Percentiles rank a stretch among this genome's conserved stretches.
Conservation (phyloP, 1,140 invertebrate genomes). For the Papilio helenus region DNA sequence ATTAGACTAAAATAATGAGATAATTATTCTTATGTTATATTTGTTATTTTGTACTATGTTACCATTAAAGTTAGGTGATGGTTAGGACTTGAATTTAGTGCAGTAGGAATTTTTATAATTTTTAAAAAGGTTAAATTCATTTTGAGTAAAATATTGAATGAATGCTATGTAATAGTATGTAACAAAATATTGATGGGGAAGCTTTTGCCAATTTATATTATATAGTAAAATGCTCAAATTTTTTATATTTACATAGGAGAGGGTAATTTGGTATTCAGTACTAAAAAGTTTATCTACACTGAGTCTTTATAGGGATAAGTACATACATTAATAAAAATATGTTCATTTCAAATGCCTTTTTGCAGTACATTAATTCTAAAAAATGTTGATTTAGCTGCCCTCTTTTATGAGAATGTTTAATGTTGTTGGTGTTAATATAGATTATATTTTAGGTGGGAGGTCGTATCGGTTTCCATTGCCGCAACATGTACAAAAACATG, state of each 20-base stretch:
- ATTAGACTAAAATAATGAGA: not conserved
- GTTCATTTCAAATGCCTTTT: too few relatives aligned
- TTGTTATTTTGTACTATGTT: constrained; percentile 43
- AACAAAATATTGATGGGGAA: not conserved
- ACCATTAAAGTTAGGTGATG: constrained; percentile 53
- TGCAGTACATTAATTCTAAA: too few relatives aligned
- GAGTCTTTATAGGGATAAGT: not conserved
- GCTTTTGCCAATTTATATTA: constrained; percentile 35
- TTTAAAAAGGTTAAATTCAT: not conserved
- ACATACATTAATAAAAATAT: not conserved
- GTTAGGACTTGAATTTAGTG: constrained; percentile 44
- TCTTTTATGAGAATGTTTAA: not conserved
- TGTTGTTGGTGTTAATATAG: constrained; percentile 34
- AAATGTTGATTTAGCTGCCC: not conserved
- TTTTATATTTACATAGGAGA: constrained; percentile 40
- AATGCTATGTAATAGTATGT: not conserved
- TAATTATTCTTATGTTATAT: constrained; percentile 12
- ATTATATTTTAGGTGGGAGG: constrained; percentile 59
- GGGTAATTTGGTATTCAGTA: constrained; percentile 33
- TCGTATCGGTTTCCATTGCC: not conserved
- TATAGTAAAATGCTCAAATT: constrained; percentile 49
- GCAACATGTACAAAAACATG: too few relatives aligned
- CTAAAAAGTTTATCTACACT: not conserved
- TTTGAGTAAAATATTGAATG: constrained; percentile 12
- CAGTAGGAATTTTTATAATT: constrained; percentile 23